Percentiles rank a stretch among this genome's conserved stretches.
Evolutionary conservation across 2,888 invertebrate species (phyloP).

Genomic region (Metacarcinus magister): DNA sequence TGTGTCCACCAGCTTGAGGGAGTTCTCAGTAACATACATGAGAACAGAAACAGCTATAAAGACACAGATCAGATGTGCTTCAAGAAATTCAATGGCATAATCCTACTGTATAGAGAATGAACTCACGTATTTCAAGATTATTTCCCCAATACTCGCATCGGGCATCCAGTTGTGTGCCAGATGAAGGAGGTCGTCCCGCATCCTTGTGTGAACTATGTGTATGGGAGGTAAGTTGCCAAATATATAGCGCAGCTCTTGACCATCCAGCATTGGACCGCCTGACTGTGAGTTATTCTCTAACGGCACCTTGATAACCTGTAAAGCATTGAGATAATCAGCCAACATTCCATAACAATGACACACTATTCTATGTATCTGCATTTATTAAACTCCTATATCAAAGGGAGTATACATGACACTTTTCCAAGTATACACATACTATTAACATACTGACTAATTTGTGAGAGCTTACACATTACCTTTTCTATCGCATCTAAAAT

Average conservation of each 20-base stretch:
- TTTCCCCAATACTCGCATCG: slow-evolving; percentile 93
- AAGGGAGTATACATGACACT: neutral
- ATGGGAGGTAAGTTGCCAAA: slow-evolving; percentile 98
- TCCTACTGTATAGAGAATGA: neutral
- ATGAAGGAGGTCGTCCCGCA: slow-evolving; percentile 88
- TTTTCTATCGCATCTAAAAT: slow-evolving; percentile 96
- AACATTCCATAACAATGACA: neutral
- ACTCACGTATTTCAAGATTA: slow-evolving; percentile 91
- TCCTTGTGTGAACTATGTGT: slow-evolving; percentile 94
- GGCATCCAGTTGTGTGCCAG: slow-evolving; percentile 93
- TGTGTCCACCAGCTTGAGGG: no score
- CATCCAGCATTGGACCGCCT: slow-evolving; percentile 91
- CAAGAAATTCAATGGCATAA: neutral
- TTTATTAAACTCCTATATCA: neutral
- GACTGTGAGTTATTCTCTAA: slow-evolving; percentile 94
- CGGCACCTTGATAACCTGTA: slow-evolving; percentile 96
- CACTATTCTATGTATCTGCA: neutral
- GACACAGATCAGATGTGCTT: neutral
- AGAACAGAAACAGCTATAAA: neutral
- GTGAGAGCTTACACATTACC: slow-evolving; percentile 86
- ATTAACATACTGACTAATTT: neutral
- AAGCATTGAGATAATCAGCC: neutral
- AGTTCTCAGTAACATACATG: no score
- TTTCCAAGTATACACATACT: neutral
- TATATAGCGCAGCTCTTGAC: slow-evolving; percentile 90